Base-by-base conservation (phyloP, 2,888 invertebrate genomes). In the Drosophila lacicola region DNA sequence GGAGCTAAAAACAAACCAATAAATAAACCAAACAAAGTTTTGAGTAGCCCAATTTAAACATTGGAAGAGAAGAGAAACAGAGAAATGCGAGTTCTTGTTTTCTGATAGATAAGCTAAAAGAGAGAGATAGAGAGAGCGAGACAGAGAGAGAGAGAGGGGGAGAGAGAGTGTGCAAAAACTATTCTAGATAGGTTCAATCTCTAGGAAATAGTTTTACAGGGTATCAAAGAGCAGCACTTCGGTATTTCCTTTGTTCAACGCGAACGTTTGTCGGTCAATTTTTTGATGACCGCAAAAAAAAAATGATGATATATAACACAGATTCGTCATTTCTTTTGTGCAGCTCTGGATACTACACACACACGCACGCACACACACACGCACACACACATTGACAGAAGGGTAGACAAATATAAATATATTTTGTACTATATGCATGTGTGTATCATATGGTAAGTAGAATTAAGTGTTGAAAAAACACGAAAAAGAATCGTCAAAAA, bases 401-500 rank as follows among this genome's bases (percentile, higher is more conserved):
- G 70, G 45, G 44, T 51, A 74, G 41, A 19, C 42, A 46, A 46
- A 11, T 36, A 6, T 21, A 36, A 9, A 50, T 50, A 49, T 39
- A 34, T 51, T 41, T 19, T 3, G 29, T 53, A 11, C 19, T 4
- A 46, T 50, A 13, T 56, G 41, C 50, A 55, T 60, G 29, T 58
- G 54, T 50, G 37, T 66, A 33, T 66, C 53, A 33, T 45, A 39
- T 53, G 57, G 36, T 55, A 55, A 61, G 66, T 71, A 51, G 46
- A 61, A 51, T 77, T 55, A 54, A 73, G 57, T 78, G 74, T 73
- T 68, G 78, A 66, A 46, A 71, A 62, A 65, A 41, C 36, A 44
- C 42, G 61, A 63, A 57, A 47, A 57, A 47, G 42, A 34, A 42
- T 50, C 55, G 21, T 50, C 41, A 51, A 78, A 78, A 70, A 74